phyloP scores from a whole-genome alignment of 2,113 vertebrate genomes.

The Syrrhaptes paradoxus region DNA sequence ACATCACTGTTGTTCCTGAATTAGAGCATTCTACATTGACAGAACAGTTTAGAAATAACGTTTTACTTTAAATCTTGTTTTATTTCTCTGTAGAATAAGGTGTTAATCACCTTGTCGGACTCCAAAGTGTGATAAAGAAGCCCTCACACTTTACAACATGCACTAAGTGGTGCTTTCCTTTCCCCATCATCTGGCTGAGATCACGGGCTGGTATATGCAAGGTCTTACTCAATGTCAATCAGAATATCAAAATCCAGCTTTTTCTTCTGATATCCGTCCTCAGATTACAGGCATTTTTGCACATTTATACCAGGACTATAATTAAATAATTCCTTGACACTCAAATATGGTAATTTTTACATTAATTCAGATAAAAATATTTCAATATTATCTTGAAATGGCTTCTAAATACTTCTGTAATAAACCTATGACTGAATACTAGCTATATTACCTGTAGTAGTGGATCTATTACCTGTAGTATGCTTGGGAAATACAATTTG shows the following conservation, averaged over 20 bases:
- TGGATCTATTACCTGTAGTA: background rate
- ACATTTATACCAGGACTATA: background rate
- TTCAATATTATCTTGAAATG: background rate
- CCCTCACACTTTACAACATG: background rate
- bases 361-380: background rate
- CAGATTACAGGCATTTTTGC: background rate
- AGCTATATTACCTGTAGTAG: background rate
- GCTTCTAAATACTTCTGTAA: background rate
- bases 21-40: background rate
- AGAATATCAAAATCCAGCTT: background rate
- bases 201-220: background rate
- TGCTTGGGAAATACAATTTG: background rate
- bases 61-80: background rate
- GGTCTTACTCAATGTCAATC: background rate
- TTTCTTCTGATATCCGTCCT: background rate
- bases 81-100: background rate
- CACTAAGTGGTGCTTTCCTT: background rate
- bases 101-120: background rate
- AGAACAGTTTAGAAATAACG: background rate
- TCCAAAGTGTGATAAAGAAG: background rate
- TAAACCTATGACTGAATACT: background rate
- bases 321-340: background rate
- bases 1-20: background rate
- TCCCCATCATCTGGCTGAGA: background rate
- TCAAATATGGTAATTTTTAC: background rate